Conservation (phyloP, 2,797 vertebrate genomes). For the Parauchenoglanis punctatus region DNA sequence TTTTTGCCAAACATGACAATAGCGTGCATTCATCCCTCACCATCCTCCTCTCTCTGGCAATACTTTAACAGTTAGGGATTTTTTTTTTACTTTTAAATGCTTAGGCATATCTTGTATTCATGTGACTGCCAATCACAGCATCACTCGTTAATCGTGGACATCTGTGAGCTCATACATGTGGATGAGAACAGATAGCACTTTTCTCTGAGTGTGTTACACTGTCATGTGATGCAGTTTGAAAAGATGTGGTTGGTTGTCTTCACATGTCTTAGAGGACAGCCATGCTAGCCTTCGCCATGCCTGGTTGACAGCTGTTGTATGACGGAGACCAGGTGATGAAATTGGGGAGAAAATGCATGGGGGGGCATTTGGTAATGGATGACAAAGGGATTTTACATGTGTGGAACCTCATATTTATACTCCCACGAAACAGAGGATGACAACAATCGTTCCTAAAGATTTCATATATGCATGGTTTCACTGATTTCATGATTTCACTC, state of each 20-base stretch:
- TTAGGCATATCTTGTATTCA: background rate
- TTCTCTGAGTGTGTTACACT: background rate
- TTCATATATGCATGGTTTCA: too few species aligned
- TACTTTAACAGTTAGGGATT: background rate
- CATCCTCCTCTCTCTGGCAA: background rate
- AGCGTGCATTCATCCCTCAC: background rate
- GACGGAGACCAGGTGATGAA: background rate
- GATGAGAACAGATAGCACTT: background rate
- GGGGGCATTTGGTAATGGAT: background rate
- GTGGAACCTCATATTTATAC: background rate
- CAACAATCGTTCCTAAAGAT: background rate
- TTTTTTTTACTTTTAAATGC: background rate
- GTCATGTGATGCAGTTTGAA: background rate
- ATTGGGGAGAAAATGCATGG: background rate
- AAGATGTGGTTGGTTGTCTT: too few species aligned
- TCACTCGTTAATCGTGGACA: background rate
- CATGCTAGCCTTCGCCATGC: background rate
- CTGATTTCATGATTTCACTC: background rate
- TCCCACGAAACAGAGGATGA: background rate
- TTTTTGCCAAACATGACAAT: background rate
- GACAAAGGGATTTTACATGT: background rate
- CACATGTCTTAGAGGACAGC: too few species aligned
- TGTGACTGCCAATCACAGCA: background rate
- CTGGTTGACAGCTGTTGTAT: background rate
- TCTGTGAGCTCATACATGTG: background rate